Base-by-base conservation (phyloP, 2,888 invertebrate genomes). In the Chrysolina americana region DNA sequence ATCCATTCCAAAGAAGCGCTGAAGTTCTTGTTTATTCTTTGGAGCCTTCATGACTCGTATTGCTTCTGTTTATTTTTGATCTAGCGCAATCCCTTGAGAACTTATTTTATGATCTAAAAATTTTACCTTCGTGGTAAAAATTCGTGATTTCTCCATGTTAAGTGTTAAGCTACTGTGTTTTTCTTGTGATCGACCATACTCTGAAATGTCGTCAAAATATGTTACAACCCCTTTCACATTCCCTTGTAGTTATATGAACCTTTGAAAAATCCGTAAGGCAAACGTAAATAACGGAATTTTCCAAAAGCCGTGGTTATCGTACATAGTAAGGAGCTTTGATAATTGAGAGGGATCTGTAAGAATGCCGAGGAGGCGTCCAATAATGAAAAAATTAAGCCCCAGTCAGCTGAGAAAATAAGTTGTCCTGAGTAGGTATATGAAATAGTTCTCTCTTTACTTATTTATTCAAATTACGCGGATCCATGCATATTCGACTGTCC, bases 301-400 rank as follows among this genome's bases (percentile, higher is more conserved):
- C n/a, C n/a, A 41, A 48, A 75, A 36, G 13, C 11, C 19, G 75
- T 73, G 10, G 63, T 65, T 11, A 73, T 56, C 13, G 73, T 74
- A 21, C 75, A 75, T n/a, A n/a, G n/a, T n/a, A n/a, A n/a, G 28
- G 74, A 75, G 23, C 75, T 78, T 71, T 78, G 66, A 75, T 71
- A 70, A 10, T n/a, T 41, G 28, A 77, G 50, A 15, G 75, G 76
- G 19, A 77, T 47, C 62, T 74, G 76, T 17, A 77, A 23, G 56
- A 77, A 79, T 53, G 78, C 76, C 8, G 68, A 70, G n/a, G 77
- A 77, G 19, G 74, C 75, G 70, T 77, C 75, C n/a, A 76, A 41
- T n/a, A 71, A 53, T 28, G 68, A 69, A 73, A 73, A 48, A 64
- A 73, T 63, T 62, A 65, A 1, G 62, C 70, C 11, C 77, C 75